These are phyloP conservation scores for Osmerus eperlanus DNA, from an alignment of 2,113 vertebrate species.

Conservation along the genomic window DNA sequence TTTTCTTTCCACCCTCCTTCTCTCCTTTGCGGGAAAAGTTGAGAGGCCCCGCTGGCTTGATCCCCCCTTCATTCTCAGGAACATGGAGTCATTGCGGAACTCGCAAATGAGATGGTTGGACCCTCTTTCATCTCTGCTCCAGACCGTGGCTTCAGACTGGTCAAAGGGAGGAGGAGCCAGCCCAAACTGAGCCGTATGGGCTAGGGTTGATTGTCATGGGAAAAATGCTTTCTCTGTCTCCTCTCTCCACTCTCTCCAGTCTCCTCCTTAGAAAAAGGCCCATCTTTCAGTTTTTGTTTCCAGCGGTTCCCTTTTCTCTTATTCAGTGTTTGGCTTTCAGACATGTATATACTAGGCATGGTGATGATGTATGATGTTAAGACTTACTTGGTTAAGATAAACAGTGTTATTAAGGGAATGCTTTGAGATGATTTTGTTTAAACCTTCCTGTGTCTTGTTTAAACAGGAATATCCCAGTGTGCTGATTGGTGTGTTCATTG, in stretches of 20 bases:
- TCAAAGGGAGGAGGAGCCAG: constrained; percentile 41
- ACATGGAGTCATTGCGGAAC: constrained; percentile 51
- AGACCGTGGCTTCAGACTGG: constrained; percentile 58
- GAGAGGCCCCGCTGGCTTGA: constrained; percentile 38
- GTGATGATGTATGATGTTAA: not conserved
- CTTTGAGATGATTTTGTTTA: not conserved
- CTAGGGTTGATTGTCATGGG: constrained; percentile 59
- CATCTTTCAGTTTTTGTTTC: no score
- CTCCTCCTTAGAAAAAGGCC: not conserved
- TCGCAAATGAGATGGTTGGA: constrained; percentile 64
- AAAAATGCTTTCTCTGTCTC: constrained; percentile 45
- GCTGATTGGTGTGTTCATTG: constrained; percentile 89
- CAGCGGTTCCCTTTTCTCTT: no score
- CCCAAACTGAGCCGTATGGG: constrained; percentile 51
- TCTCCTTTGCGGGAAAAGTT: constrained; percentile 33
- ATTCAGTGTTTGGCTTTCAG: no score
- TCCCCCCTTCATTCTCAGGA: constrained; percentile 33
- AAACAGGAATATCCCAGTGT: constrained; percentile 85
- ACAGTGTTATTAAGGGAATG: not conserved
- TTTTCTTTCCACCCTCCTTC: constrained; percentile 9
- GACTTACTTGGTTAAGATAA: not conserved
- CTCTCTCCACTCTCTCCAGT: constrained; percentile 12
- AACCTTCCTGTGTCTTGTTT: constrained; percentile 36
- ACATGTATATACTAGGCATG: not conserved
- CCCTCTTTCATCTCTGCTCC: constrained; percentile 56